phyloP scores from a whole-genome alignment of 2,888 invertebrate species.

The Lithophane socia region DNA sequence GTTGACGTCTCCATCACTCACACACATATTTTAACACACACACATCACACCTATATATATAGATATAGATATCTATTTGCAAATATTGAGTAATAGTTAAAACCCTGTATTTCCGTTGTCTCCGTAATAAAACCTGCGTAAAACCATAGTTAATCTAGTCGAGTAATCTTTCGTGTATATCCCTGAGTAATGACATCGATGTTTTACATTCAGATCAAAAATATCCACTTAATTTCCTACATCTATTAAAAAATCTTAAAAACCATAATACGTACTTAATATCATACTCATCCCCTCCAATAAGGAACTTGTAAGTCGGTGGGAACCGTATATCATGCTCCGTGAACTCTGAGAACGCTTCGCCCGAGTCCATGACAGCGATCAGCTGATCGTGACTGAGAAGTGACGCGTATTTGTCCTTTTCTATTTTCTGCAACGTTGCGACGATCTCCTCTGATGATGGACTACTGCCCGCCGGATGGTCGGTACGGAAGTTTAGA shows the following conservation, averaged over 20 bases:
- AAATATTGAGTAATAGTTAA: too few species aligned
- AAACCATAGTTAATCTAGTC: neutral
- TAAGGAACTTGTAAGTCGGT: conserved; percentile 96
- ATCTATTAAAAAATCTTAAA: neutral
- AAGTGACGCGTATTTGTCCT: conserved; percentile 92
- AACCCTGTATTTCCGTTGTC: too few species aligned
- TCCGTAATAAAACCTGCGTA: too few species aligned
- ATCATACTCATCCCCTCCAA: conserved; percentile 94
- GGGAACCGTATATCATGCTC: conserved; percentile 95
- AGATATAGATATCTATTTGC: too few species aligned
- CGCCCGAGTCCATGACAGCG: conserved; percentile 92
- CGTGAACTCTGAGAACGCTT: conserved; percentile 95
- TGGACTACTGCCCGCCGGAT: conserved; percentile 91
- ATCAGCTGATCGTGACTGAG: conserved; percentile 94
- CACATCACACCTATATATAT: too few species aligned
- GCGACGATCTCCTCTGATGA: conserved; percentile 93
- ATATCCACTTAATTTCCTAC: neutral
- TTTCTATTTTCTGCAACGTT: conserved; percentile 91
- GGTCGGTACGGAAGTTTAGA: conserved; percentile 95
- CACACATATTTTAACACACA: too few species aligned
- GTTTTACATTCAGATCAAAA: neutral
- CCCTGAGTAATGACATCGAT: neutral
- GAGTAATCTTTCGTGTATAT: conserved; percentile 9
- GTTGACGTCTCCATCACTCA: too few species aligned
- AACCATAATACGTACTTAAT: conserved; percentile 91